Evolutionary conservation across 2,888 invertebrate species (phyloP), one percentile per base, ranked within the genome.

Genomic region (Allacma fusca): DNA sequence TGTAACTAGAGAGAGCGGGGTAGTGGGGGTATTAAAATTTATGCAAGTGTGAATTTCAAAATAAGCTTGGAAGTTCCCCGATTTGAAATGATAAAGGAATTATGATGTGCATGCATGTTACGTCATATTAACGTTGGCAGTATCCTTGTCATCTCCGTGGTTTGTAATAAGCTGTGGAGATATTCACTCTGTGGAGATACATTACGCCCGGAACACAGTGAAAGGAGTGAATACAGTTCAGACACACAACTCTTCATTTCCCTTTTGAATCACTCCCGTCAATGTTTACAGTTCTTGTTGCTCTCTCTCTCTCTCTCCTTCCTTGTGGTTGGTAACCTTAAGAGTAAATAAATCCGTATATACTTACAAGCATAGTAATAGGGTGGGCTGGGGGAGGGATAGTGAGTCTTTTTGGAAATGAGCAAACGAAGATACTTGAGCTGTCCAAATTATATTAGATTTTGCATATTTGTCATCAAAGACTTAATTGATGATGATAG

Each of bases 401-500:
- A 1, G 13, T 12, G 67, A 67, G 29, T 67, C 28, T 62, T 26
- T 23, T 62, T 62, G 9, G 1, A 34, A 34, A 26, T 68, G 29
- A n/a, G 68, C 68, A 62, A 26, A 26, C 23, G 24, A 24, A 24
- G 62, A 62, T 24, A 26, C 24, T 62, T 62, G 43, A 67, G 75
- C 50, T 67, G 74, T 65, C 62, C 43, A 68, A 68, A 76, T 50
- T 76, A 59, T 44, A 68, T 59, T 21, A 68, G 73, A 68, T 67
- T 78, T 76, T 78, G 71, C 71, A 71, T 76, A 78, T 78, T 78
- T 78, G 72, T 78, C 75, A 65, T 71, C 68, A 59, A 68, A 21
- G 64, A 73, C 64, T 79, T 79, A 79, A 79, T 79, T 79, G 79
- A 79, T 79, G 74, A 68, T 59, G 74, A 74, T 76, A 44, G 34